Evolutionary conservation across 2,797 vertebrate species (phyloP), one percentile per base, ranked within the genome.

Genomic region (Protonibea diacanthus): DNA sequence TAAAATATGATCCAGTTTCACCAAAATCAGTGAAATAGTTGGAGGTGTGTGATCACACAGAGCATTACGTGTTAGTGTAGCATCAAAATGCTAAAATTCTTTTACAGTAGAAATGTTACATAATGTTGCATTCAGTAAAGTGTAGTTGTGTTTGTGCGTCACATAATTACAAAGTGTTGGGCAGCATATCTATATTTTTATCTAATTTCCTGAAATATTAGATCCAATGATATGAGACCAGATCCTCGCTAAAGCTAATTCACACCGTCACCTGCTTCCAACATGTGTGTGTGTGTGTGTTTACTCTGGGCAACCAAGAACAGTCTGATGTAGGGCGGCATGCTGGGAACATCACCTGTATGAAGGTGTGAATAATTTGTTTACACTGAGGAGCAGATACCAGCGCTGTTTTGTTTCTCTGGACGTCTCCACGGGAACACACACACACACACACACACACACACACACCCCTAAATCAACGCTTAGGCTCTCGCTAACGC

Each of bases 311-410:
- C n/a, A 15, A 58, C 29, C 7, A 17, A 13, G 3, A 44, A 5
- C 12, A 27, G 21, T 20, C 33, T n/a, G 64, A 57, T 29, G 57
- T 33, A 59, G 38, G 4, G 25, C 15, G 3, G 51, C 66, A 27
- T 56, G 59, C 38, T 20, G 62, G 56, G 27, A 67, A 15, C 59
- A 8, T 65, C 67, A 61, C 55, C 66, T 61, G 55, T 42, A 5
- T 14, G 40, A 21, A 18, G 5, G 29, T 57, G 42, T 38, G 44
- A 58, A 21, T 56, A 14, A 15, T 60, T 10, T 49, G 29, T 33
- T 18, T 9, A 38, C 60, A 12, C 38, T n/a, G 3, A 0, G 51
- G 10, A 17, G 11, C 27, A n/a, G 21, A 64, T 58, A 58, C 52
- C 25, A 60, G 44, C 11, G 27, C 15, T 15, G 2, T 5, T 63